Evolutionary conservation across 2,113 vertebrate genomes (phyloP).

Genomic region (Hyaena hyaena): DNA sequence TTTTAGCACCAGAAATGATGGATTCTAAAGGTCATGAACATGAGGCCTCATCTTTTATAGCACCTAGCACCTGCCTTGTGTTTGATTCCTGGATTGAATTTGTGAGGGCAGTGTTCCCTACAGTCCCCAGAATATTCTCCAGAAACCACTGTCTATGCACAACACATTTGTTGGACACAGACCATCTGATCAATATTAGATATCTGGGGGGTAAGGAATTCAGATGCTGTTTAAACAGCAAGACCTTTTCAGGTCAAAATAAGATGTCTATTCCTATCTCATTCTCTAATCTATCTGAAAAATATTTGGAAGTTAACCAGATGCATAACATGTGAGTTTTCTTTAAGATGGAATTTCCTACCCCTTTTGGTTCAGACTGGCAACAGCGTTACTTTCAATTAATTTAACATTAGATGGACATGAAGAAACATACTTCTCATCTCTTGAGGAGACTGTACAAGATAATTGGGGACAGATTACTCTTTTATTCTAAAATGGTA

Average conservation of each 20-base stretch:
- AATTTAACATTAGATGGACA: slow-evolving; percentile 66
- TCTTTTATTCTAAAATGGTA: slow-evolving; percentile 6
- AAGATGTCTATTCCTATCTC: slow-evolving; percentile 48
- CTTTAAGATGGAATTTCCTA: slow-evolving; percentile 58
- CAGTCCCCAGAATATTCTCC: not conserved
- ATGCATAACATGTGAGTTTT: slow-evolving; percentile 70
- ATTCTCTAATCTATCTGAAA: slow-evolving; percentile 60
- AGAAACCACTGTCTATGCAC: not conserved
- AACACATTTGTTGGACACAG: not conserved
- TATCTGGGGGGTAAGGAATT: slow-evolving; percentile 52
- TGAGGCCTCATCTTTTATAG: slow-evolving; percentile 4
- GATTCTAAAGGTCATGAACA: not conserved
- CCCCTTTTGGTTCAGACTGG: slow-evolving; percentile 22
- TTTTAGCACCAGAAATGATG: not conserved
- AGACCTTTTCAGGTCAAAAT: slow-evolving; percentile 50
- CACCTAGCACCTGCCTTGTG: slow-evolving; percentile 20
- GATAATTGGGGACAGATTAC: slow-evolving; percentile 59
- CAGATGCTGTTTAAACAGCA: slow-evolving; percentile 57
- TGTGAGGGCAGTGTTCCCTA: not conserved
- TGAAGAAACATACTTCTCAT: slow-evolving; percentile 44
- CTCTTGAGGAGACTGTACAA: slow-evolving; percentile 45
- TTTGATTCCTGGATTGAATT: slow-evolving; percentile 16
- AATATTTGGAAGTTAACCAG: slow-evolving; percentile 64
- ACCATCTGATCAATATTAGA: slow-evolving; percentile 66
- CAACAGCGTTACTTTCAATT: slow-evolving; percentile 62